Evolutionary conservation across 2,888 invertebrate species (phyloP).

Genomic region (Brachypalpus laphriformis): DNA sequence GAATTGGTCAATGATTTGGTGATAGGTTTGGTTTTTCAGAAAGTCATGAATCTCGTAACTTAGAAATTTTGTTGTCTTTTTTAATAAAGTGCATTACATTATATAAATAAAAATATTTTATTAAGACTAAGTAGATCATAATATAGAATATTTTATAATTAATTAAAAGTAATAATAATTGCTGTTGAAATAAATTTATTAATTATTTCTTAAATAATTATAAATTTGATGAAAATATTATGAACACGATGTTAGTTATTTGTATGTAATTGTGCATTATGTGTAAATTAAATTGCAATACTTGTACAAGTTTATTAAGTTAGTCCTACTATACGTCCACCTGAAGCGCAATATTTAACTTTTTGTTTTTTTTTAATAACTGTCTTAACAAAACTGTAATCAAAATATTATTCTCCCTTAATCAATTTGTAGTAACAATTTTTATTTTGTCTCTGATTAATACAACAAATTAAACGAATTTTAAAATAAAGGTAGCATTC

Average conservation of each 20-base stretch:
- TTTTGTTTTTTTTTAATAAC: conserved; percentile 37
- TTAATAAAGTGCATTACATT: background rate
- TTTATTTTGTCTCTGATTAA: conserved; percentile 15
- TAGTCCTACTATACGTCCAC: conserved; percentile 62
- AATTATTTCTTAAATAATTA: background rate
- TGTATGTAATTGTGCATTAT: conserved; percentile 18
- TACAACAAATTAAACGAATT: conserved; percentile 22
- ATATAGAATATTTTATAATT: background rate
- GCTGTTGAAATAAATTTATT: background rate
- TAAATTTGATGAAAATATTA: background rate
- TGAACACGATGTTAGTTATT: conserved; percentile 7
- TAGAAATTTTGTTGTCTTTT: background rate
- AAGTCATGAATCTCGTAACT: background rate
- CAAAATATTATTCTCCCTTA: conserved; percentile 5
- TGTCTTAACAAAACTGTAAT: conserved; percentile 5
- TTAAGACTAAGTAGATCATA: conserved; percentile 13
- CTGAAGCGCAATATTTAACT: conserved; percentile 52
- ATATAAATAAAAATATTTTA: conserved; percentile 1
- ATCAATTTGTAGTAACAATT: conserved; percentile 31
- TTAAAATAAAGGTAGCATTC: background rate
- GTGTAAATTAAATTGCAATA: conserved; percentile 31
- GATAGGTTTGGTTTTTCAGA: background rate
- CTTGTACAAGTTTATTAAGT: conserved; percentile 34
- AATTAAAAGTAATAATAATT: background rate
- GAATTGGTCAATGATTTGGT: background rate